Evolutionary conservation across 2,797 vertebrate genomes (phyloP).

Genomic region (Pipistrellus nathusii): DNA sequence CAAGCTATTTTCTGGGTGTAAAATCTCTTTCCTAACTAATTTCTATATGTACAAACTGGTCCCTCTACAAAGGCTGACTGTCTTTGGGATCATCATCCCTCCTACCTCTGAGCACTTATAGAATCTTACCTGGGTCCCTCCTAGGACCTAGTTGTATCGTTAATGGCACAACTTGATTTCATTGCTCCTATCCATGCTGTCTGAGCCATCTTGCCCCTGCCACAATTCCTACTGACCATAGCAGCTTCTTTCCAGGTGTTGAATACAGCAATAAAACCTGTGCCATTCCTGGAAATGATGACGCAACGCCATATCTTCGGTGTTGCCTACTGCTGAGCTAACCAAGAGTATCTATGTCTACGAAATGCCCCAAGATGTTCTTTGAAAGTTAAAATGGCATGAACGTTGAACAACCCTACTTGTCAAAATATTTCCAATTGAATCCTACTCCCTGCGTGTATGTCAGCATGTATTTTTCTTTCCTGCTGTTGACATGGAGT

Average conservation of each 20-base stretch:
- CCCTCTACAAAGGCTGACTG: background rate
- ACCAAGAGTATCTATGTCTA: background rate
- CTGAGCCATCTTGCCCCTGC: background rate
- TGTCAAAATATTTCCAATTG: background rate
- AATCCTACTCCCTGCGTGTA: background rate
- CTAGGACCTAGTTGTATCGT: background rate
- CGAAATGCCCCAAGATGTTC: conserved; percentile 4
- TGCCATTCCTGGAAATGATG: conserved; percentile 44
- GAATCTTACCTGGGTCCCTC: background rate
- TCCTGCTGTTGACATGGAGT: background rate
- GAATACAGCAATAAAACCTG: conserved; percentile 31
- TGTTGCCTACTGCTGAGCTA: conserved; percentile 61
- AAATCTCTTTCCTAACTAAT: conserved; percentile 3
- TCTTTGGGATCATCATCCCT: background rate
- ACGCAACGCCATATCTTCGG: conserved; percentile 44
- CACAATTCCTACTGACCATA: background rate
- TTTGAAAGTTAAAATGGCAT: conserved; percentile 63
- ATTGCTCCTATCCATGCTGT: background rate
- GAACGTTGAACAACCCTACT: background rate
- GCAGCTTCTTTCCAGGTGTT: background rate
- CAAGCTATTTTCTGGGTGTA: background rate
- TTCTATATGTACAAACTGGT: background rate
- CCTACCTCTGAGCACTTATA: background rate
- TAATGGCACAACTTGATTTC: background rate
- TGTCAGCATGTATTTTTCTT: background rate